These are phyloP conservation scores for Ophion ellenae DNA, from an alignment of 2,888 invertebrate species.

Conservation along the genomic window DNA sequence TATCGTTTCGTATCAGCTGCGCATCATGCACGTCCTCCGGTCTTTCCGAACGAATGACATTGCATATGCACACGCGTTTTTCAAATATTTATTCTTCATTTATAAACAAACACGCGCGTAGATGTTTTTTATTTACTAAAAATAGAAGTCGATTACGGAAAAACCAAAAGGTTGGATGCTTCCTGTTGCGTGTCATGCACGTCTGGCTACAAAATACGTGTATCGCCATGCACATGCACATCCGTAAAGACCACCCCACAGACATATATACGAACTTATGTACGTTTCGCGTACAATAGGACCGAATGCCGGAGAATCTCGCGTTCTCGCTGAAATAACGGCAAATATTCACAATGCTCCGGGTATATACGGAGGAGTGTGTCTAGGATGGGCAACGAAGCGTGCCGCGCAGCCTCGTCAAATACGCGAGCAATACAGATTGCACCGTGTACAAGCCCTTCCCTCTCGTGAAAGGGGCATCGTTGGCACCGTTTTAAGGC, in stretches of 20 bases:
- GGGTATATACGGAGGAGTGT: conserved; percentile 37
- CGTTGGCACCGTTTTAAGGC: no score
- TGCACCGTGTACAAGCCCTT: conserved; percentile 20
- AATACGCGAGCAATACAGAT: conserved; percentile 19
- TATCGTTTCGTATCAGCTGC: no score
- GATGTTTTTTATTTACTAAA: conserved; percentile 14
- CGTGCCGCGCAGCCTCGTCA: conserved; percentile 29
- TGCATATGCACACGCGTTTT: no score
- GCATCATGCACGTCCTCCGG: no score
- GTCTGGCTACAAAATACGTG: no score
- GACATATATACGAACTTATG: background rate
- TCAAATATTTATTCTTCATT: no score
- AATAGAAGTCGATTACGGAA: conserved; percentile 33
- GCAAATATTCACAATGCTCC: conserved; percentile 71
- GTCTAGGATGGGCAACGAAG: conserved; percentile 33
- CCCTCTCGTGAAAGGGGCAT: conserved; percentile 36
- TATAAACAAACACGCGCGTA: background rate
- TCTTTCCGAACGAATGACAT: no score
- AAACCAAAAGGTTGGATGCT: conserved; percentile 40
- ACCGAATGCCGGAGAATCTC: conserved; percentile 41
- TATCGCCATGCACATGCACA: background rate
- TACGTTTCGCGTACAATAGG: background rate
- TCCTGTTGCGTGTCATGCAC: conserved; percentile 55
- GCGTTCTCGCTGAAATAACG: conserved; percentile 69
- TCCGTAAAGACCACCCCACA: no score